Evolutionary conservation across 1,140 invertebrate genomes (phyloP), one percentile per base, ranked within the genome.

Genomic region (Rhynchophorus ferrugineus): DNA sequence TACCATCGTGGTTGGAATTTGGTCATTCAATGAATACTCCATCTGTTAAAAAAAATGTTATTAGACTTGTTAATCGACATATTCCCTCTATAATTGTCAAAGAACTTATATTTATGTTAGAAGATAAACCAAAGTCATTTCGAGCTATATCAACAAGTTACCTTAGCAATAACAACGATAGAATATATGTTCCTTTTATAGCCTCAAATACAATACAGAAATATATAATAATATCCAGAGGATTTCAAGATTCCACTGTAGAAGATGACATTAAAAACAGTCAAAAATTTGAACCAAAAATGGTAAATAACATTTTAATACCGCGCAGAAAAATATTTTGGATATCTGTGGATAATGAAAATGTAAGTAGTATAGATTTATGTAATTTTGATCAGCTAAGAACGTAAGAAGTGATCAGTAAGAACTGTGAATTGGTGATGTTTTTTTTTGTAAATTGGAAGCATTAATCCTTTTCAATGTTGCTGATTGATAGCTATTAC

Each of bases 301-400:
- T 56, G 38, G 43, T 58, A 44, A 57, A 62, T 19, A 59, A 59
- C 51, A 69, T 55, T 29, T 83, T 83, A 65, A 75, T 85, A 49
- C 84, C 85, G 0, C 69, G 86, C 33, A 84, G 87, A 67, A 75
- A 78, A 49, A 69, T 88, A 17, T 64, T 87, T 13, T 62, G 85
- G 34, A 75, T 82, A 11, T 70, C 71, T 52, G 60, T 85, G 9
- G 68, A 75, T 46, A 78, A 76, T 59, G 72, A 80, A 63, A 69
- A 78, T 64, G 82, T 86, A 69, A 66, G 70, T 71, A 39, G 14
- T 41, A 14, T 3, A 37, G 18, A 42, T 58, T 16, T 45, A 22
- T 45, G 8, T 18, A 9, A 18, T 29, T 37, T 11, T 3, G 39
- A 24, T n/a, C n/a, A n/a, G n/a, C n/a, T n/a, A n/a, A n/a, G n/a